Base-by-base conservation (phyloP, 2,113 vertebrate species). In the Zootoca vivipara region DNA sequence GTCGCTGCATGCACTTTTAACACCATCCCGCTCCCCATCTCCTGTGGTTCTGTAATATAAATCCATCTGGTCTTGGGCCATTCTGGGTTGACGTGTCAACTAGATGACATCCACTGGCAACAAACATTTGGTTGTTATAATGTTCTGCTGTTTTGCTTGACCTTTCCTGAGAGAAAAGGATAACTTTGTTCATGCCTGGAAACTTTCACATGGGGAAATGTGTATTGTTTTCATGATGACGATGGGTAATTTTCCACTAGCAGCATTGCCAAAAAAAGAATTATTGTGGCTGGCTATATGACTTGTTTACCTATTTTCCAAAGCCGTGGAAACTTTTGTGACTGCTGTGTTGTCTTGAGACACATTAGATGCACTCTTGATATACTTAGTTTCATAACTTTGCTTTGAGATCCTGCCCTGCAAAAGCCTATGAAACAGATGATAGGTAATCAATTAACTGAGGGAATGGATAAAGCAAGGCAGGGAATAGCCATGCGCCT, bases 61-160 rank as follows among this genome's bases (percentile, higher is more conserved):
- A 74, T 69, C 78, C 72, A 81, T 62, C 69, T 81, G 86, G 67
- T 81, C 67, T 81, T 82, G 65, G 74, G 56, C 84, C 84, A 78
- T 85, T 87, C 26, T 62, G 86, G 69, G 81, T 81, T 87, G 67
- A 58, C 20, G 56, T 82, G 70, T 82, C 35, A 87, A 16, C 35
- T 78, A 46, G 38, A 42, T 42, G 88, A 69, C 89, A 78, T 92
- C 91, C 89, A 92, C 74, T 93, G 90, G 93, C 70, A 95, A 89
- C 88, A 95, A 89, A 90, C 90, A 93, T 92, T 95, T 92, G 93
- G 87, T 84, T 91, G 69, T 94, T 90, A 90, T 91, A 95, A 92
- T 93, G 83, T 91, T 94, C n/a, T 94, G 86, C 91, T 95, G 70
- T 94, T 94, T 95, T 93, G 91, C 86, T 96, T 95, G 93, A 96